Conservation (phyloP, 2,797 vertebrate genomes). For the Pipistrellus pygmaeus region DNA sequence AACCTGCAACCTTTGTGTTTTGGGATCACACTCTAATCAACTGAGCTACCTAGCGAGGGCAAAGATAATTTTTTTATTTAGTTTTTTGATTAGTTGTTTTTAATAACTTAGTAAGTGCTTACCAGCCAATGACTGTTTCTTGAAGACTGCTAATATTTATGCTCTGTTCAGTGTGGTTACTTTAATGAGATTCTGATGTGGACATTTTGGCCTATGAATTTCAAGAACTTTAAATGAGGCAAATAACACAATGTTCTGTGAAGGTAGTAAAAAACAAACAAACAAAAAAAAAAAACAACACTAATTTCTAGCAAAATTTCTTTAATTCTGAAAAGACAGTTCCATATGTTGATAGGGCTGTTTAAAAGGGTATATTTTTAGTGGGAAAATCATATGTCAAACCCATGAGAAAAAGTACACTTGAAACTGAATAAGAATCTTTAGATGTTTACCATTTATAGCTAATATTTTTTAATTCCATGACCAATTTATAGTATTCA, state of each 20-base stretch:
- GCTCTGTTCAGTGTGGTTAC: not conserved
- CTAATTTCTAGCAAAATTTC: constrained; percentile 12
- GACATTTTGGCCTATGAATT: constrained; percentile 35
- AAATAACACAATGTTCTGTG: constrained; percentile 50
- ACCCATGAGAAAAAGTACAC: constrained; percentile 19
- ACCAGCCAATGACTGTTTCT: not conserved
- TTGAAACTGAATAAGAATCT: constrained; percentile 24
- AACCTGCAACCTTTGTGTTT: not conserved
- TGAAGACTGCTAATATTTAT: constrained; percentile 32
- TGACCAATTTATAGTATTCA: not conserved
- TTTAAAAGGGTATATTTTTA: constrained; percentile 40
- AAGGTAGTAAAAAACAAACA: not conserved
- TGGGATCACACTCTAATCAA: not conserved
- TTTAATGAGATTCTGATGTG: constrained; percentile 38
- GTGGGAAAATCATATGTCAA: constrained; percentile 14
- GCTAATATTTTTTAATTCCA: constrained; percentile 29
- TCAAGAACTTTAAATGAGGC: constrained; percentile 37
- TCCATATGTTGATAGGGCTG: constrained; percentile 40
- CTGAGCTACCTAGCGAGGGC: not conserved
- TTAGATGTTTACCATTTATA: constrained; percentile 3
- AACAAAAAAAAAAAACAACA: not conserved
- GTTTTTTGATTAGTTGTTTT: constrained; percentile 17
- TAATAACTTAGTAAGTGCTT: not conserved
- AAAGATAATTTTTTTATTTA: not conserved
- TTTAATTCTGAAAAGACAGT: constrained; percentile 64